Conservation (phyloP, 2,888 invertebrate species). For the Tridacna gigas region DNA sequence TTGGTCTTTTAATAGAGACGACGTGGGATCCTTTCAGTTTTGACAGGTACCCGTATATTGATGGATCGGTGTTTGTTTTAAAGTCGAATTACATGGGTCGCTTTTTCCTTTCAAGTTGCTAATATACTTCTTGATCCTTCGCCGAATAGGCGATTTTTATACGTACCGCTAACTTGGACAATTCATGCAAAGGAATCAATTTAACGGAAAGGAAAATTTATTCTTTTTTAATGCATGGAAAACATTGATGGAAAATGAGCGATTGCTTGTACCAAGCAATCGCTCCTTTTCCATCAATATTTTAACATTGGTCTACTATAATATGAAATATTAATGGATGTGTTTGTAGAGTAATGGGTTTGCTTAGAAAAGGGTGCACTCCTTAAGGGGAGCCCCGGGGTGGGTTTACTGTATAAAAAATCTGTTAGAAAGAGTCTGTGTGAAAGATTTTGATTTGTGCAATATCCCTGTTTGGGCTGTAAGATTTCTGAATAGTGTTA, state of each 20-base stretch:
- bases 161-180: background rate
- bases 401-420: too few species aligned
- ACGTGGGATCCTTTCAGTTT: background rate
- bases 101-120: constrained; percentile 16
- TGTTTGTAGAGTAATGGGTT: background rate
- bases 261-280: background rate
- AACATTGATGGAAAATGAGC: background rate
- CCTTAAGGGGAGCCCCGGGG: too few species aligned
- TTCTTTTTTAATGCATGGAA: background rate
- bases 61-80: constrained; percentile 26
- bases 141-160: background rate
- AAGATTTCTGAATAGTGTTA: too few species aligned
- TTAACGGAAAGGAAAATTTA: background rate
- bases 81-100: constrained; percentile 23
- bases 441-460: too few species aligned
- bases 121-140: constrained; percentile 22
- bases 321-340: background rate
- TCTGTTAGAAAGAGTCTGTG: too few species aligned
- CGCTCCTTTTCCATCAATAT: background rate
- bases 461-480: too few species aligned
- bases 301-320: background rate
- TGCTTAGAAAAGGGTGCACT: too few species aligned
- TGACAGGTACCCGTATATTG: constrained; percentile 14
- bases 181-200: background rate
- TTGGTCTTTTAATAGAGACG: background rate